Base-by-base conservation (phyloP, 2,888 invertebrate species). In the Archips crataeganus region DNA sequence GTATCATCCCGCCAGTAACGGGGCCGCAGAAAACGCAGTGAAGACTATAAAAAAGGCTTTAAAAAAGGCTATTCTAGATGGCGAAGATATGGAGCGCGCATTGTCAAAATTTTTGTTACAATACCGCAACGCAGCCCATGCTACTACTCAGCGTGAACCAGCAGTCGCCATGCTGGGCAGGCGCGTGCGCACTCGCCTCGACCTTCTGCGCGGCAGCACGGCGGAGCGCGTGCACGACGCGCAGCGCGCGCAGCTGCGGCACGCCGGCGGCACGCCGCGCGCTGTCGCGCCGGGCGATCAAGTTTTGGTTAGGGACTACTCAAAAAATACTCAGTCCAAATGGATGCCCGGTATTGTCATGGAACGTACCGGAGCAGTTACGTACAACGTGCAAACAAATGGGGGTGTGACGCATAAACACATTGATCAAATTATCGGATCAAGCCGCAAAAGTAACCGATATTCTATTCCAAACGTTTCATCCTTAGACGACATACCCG, bases 151-250 rank as follows among this genome's bases (percentile, higher is more conserved):
- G 8, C 8, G 8, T 3, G 62, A 54, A n/a, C 70, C 70, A 4
- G 70, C 70, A 4, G 63, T 63, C n/a, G 70, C 70, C 0, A 3
- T 70, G 54, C 57, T 70, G 11, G 70, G 70, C 13, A 51, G 70
- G 10, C 39, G 70, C 9, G 32, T 63, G 42, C 70, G 70, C 34
- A n/a, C 32, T 3, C 63, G 70, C 9, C 54, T 70, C 34, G 70
- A 70, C 63, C 6, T 57, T 63, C 54, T 54, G 45, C 70, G 62
- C 51, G 15, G 39, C 51, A 49, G 51, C 42, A 32, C n/a, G 5
- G 62, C 49, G 23, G 42, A 51, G 23, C 51, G 42, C 9, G 69
- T 62, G 3, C 51, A 8, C 4, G 51, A 15, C 1, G 49, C 45
- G n/a, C 70, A 70, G 63, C 3, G n/a, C 45, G n/a, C 23, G 34